These are phyloP conservation scores for Candidula unifasciata DNA, from an alignment of 2,888 invertebrate genomes.

Conservation along the genomic window DNA sequence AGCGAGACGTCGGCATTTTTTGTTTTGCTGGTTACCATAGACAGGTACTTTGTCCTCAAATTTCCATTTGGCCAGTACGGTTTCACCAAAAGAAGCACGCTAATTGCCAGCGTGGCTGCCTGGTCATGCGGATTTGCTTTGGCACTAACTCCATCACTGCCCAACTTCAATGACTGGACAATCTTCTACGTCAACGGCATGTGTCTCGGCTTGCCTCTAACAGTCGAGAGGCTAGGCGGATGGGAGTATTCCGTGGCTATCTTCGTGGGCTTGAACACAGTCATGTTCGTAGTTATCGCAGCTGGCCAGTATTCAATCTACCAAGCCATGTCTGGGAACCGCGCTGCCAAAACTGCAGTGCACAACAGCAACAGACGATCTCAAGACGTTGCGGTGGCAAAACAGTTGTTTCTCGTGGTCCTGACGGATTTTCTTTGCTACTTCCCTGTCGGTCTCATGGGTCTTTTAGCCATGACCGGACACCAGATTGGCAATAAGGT, in stretches of 20 bases:
- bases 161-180: conserved; percentile 43
- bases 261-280: conserved; percentile 72
- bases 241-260: conserved; percentile 75
- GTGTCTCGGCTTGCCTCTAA: conserved; percentile 75
- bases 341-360: neutral
- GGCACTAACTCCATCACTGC: conserved; percentile 71
- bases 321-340: conserved; percentile 56
- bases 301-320: conserved; percentile 73
- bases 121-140: conserved; percentile 59
- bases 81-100: neutral
- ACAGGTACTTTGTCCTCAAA: conserved; percentile 82
- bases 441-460: conserved; percentile 62
- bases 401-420: conserved; percentile 69
- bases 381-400: conserved; percentile 63
- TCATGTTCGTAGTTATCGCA: conserved; percentile 71
- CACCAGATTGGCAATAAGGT: conserved; percentile 12
- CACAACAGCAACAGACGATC: conserved; percentile 49
- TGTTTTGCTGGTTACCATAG: conserved; percentile 82
- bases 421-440: conserved; percentile 71
- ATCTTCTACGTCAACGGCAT: conserved; percentile 61
- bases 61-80: conserved; percentile 79
- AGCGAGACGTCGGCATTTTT: conserved; percentile 83
- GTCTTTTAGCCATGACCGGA: conserved; percentile 37
- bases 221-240: conserved; percentile 71
- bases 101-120: neutral